phyloP scores from a whole-genome alignment of 2,113 vertebrate species.

The Syngnathus typhle region DNA sequence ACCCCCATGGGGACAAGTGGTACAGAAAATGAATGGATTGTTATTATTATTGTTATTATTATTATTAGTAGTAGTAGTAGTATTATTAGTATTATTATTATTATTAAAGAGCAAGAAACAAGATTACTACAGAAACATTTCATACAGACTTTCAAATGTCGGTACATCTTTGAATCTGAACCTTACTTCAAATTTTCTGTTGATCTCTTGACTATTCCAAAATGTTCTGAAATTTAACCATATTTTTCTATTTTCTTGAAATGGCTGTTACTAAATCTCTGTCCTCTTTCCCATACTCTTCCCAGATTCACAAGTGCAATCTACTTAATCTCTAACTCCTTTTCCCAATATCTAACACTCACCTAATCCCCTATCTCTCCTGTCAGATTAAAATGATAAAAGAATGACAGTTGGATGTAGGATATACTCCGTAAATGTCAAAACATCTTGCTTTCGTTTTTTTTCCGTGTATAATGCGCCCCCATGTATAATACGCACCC shows the following conservation, averaged over 20 bases:
- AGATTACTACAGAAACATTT: not conserved
- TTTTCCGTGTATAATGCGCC: no score
- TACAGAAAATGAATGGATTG: no score
- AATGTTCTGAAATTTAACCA: constrained; percentile 7
- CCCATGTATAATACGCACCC: no score
- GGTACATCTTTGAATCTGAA: constrained; percentile 3
- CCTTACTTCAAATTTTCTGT: constrained; percentile 14
- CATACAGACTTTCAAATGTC: not conserved
- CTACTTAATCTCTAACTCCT: constrained; percentile 42
- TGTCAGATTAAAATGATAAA: constrained; percentile 51
- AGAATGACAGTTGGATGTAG: constrained; percentile 16
- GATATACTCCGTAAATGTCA: constrained; percentile 1
- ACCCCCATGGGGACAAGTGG: no score
- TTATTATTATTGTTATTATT: no score
- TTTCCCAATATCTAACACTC: constrained; percentile 14
- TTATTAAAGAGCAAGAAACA: not conserved
- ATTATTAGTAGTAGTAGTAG: no score
- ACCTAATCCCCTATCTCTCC: constrained; percentile 43
- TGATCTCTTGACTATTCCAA: constrained; percentile 1
- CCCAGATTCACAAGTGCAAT: constrained; percentile 43
- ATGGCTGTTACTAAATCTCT: not conserved
- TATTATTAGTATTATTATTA: no score
- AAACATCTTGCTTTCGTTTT: not conserved
- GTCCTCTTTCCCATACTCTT: not conserved
- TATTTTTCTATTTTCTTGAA: not conserved